A percentile compares a stretch with the other conserved stretches of the same genome.
Evolutionary conservation across 2,797 vertebrate species (phyloP).

Genomic region (Ctenopoma kingsleyae): DNA sequence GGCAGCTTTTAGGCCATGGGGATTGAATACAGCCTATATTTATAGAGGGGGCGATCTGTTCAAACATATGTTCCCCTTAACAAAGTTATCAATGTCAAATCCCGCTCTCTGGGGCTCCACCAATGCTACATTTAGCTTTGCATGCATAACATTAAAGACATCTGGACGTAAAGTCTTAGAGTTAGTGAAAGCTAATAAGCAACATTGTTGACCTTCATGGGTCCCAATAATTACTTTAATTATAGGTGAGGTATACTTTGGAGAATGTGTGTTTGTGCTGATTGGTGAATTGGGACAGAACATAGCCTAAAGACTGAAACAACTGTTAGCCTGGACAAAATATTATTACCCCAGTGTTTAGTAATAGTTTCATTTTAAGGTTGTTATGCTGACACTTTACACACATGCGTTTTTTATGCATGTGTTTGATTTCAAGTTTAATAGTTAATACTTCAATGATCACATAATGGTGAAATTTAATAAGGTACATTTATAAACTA

Average conservation of each 20-base stretch:
- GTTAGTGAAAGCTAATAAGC: constrained; percentile 67
- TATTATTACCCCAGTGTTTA: constrained; percentile 28
- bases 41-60: constrained; percentile 77
- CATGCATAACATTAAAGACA: constrained; percentile 67
- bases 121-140: constrained; percentile 75
- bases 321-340: constrained; percentile 19
- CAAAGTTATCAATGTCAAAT: constrained; percentile 81
- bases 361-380: constrained; percentile 28
- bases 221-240: constrained; percentile 58
- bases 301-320: constrained; percentile 13
- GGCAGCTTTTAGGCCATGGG: constrained; percentile 66
- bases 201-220: constrained; percentile 50
- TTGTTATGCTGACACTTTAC: constrained; percentile 17
- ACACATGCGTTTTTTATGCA: constrained; percentile 3
- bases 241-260: constrained; percentile 41
- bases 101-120: constrained; percentile 60
- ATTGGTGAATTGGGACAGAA: constrained; percentile 31
- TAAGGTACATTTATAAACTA: not conserved
- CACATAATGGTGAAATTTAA: not conserved
- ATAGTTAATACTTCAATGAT: not conserved
- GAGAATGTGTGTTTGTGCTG: constrained; percentile 43
- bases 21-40: constrained; percentile 79
- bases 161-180: constrained; percentile 61
- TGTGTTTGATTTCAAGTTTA: not conserved
- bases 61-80: constrained; percentile 81